Base-by-base conservation (phyloP, 2,888 invertebrate species). In the Tiliacea citrago region DNA sequence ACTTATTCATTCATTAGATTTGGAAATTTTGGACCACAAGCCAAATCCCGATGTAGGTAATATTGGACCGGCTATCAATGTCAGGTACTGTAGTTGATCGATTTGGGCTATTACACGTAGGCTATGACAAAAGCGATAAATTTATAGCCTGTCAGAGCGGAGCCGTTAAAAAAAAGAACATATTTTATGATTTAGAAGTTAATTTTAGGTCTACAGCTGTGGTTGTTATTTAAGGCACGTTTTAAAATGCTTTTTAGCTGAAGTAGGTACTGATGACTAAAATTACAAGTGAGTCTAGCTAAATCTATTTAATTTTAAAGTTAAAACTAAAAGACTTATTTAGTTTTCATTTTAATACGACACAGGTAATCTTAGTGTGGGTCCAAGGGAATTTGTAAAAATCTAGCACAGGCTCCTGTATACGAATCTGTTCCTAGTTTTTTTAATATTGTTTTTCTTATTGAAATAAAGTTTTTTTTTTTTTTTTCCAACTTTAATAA, bases 41-140 rank as follows among this genome's bases (percentile, higher is more conserved):
- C n/a, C 18, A 53, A n/a, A 21, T 61, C n/a, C 57, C 53, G 35
- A 55, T 49, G 51, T 73, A n/a, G n/a, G n/a, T n/a, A 61, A 86
- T 79, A 84, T 84, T 66, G 72, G 53, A 47, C 53, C 24, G 39
- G 77, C 72, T 74, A 83, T 86, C 79, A 81, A 81, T 67, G 63
- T 77, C 86, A 81, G 62, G 73, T 67, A 39, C 62, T 57, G 57
- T 63, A 60, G 51, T 81, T 81, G 81, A 86, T 85, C 67, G 79
- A 81, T 86, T 80, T 57, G 12, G 60, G 65, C 74, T 81, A 77
- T 79, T 79, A 78, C 39, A 68, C 51, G 29, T n/a, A 68, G 76
- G 72, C 74, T 47, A 53, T 45, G 45, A 83, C 61, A 75, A 65
- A 65, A 66, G 67, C 71, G 57, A 69, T 74, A 74, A 79, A 72